Evolutionary conservation across 30 jellyfish, hydroid and myxozoan species (phyloP).

Genomic region (Mastigias papua): DNA sequence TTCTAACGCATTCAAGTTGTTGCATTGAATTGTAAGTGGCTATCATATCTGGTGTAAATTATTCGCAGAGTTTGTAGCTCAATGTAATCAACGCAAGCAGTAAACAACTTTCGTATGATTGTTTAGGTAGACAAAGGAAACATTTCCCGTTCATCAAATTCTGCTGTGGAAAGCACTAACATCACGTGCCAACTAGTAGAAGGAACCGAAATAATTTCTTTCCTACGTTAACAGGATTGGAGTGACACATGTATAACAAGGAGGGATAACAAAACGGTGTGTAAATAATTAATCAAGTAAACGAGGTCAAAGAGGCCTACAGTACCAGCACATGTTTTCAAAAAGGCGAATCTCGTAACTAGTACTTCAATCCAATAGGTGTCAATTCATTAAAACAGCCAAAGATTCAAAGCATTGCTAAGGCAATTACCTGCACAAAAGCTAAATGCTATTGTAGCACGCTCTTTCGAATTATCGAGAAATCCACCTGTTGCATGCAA

Average conservation of each 20-base stretch:
- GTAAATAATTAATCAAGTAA: constrained; percentile 3
- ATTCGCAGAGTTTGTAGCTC: no score
- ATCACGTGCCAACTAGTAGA: not conserved
- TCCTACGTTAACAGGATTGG: not conserved
- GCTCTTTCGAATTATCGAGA: no score
- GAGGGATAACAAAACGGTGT: not conserved
- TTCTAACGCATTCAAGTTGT: no score
- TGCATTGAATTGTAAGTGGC: no score
- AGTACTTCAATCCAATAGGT: not conserved
- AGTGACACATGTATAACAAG: constrained; percentile 2
- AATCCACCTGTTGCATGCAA: no score
- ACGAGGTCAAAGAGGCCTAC: constrained; percentile 15
- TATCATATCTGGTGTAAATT: no score
- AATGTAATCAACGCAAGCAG: no score
- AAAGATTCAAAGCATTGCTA: not conserved
- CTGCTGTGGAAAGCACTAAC: no score
- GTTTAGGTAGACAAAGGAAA: no score
- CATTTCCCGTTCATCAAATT: no score
- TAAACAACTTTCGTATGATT: no score
- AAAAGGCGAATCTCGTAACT: not conserved
- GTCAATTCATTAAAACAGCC: constrained; percentile 17
- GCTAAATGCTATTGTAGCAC: no score
- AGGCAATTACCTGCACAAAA: not conserved
- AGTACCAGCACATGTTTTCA: not conserved
- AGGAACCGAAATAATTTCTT: not conserved